Conservation (phyloP, 2,113 vertebrate genomes). For the Willisornis vidua region DNA sequence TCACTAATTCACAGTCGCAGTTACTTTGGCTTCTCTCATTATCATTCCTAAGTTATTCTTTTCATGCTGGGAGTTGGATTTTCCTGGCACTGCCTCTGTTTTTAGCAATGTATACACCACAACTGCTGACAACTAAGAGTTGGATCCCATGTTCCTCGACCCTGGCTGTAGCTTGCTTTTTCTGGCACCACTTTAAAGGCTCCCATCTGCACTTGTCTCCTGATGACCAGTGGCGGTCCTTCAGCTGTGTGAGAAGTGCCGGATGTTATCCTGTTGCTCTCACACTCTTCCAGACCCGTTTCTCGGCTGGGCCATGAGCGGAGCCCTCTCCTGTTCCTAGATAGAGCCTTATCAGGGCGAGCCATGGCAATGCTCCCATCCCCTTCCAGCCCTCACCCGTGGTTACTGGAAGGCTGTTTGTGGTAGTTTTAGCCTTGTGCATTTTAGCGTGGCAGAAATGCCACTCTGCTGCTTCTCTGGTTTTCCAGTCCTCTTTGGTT, state of each 20-base stretch:
- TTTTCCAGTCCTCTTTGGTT: neutral
- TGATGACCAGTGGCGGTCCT: neutral
- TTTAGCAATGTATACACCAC: constrained; percentile 48
- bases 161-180: constrained; percentile 51
- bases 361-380: neutral
- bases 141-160: constrained; percentile 53
- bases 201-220: constrained; percentile 23
- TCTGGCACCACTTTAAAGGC: constrained; percentile 50
- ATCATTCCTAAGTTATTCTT: constrained; percentile 55
- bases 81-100: constrained; percentile 62
- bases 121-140: constrained; percentile 63
- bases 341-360: constrained; percentile 2
- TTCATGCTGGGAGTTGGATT: constrained; percentile 56
- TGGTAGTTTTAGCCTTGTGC: neutral
- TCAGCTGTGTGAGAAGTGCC: constrained; percentile 24
- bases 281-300: neutral
- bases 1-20: neutral
- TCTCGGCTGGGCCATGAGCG: neutral
- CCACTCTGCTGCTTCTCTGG: neutral
- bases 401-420: neutral
- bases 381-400: neutral
- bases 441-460: fast-evolving
- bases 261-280: constrained; percentile 43
- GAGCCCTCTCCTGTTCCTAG: constrained; percentile 4
- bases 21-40: constrained; percentile 35